Base-by-base conservation (phyloP, 2,888 invertebrate genomes). In the Pterobdella sp. region DNA sequence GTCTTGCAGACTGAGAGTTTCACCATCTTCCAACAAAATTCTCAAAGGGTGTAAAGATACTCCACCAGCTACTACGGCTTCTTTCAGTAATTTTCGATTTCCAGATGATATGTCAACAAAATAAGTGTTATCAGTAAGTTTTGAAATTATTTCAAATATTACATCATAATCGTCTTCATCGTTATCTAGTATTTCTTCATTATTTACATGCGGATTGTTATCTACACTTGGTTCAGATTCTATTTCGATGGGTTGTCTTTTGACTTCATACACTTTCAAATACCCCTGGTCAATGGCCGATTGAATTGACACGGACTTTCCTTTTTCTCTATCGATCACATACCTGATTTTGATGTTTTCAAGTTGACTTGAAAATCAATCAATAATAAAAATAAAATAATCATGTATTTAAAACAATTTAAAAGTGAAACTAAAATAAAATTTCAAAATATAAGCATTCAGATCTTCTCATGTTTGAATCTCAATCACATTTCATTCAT, bases 51-150 rank as follows among this genome's bases (percentile, higher is more conserved):
- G 81, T 79, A 22, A 82, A 65, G 22, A 80, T 67, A 74, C 52
- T 77, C 79, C 64, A 78, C 77, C 10, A 75, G 75, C 34, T 35
- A 63, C 52, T 7, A 82, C 78, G 14, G 83, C 83, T 26, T 81
- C 80, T 52, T 82, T 79, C 4, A 86, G 77, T 14, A 85, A 81
- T 75, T 84, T 78, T 18, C 79, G 78, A 60, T 82, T 78, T 1
- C 83, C 83, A 22, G 82, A 83, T 26, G 79, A 77, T 1, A 84
- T 84, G 77, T 86, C 85, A 32, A 81, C 37, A 29, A 71, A 71
- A 0, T 26, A 60, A 10, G 71, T 34, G 26, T 71, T 34, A 34
- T 74, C 72, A 1, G 60, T 31, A 32, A 52, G 14, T 10, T 63
- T 36, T 7, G 70, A 52, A 22, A 56, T 31, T 29, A 68, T n/a